Percentiles rank a stretch among this genome's conserved stretches.
phyloP scores from a whole-genome alignment of 1,140 invertebrate species.

The Scaptomyza pallida region DNA sequence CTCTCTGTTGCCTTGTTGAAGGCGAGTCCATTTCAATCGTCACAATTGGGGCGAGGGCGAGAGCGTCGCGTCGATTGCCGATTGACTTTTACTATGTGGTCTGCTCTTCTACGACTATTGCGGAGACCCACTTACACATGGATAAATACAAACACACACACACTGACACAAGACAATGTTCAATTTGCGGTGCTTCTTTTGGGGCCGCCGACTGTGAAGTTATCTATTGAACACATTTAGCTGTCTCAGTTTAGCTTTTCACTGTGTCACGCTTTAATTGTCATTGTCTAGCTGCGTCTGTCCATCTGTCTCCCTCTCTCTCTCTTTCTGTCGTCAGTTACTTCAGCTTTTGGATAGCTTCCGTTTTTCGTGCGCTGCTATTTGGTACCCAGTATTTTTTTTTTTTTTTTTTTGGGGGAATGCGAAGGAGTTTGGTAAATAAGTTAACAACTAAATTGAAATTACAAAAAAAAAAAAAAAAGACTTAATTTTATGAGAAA shows the following conservation, averaged over 20 bases:
- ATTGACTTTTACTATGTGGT: conserved; percentile 36
- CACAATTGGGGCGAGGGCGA: conserved; percentile 16
- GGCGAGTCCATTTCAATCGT: conserved; percentile 27
- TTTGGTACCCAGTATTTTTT: conserved; percentile 19
- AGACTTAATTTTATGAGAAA: too few relatives aligned
- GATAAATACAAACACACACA: background rate
- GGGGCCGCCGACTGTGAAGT: conserved; percentile 1
- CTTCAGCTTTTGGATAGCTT: conserved; percentile 39
- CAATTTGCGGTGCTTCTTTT: conserved; percentile 40
- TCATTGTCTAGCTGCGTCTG: conserved; percentile 41
- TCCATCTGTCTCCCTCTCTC: conserved; percentile 35
- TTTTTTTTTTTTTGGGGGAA: background rate
- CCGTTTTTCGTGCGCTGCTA: conserved; percentile 29
- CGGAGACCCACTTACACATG: conserved; percentile 9
- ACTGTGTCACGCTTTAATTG: conserved; percentile 54
- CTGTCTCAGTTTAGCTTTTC: conserved; percentile 31
- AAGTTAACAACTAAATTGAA: background rate
- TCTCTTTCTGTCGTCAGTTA: conserved; percentile 30
- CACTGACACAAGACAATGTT: conserved; percentile 15
- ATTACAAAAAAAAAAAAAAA: background rate
- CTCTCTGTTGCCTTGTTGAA: background rate
- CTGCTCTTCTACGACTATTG: conserved; percentile 15
- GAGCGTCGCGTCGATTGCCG: conserved; percentile 1
- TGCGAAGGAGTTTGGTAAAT: background rate
- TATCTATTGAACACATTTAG: conserved; percentile 63